Percentiles rank a stretch among this genome's conserved stretches.
These are phyloP conservation scores for Auanema freiburgensis DNA, from an alignment of 2,888 invertebrate genomes.

Conservation along the genomic window DNA sequence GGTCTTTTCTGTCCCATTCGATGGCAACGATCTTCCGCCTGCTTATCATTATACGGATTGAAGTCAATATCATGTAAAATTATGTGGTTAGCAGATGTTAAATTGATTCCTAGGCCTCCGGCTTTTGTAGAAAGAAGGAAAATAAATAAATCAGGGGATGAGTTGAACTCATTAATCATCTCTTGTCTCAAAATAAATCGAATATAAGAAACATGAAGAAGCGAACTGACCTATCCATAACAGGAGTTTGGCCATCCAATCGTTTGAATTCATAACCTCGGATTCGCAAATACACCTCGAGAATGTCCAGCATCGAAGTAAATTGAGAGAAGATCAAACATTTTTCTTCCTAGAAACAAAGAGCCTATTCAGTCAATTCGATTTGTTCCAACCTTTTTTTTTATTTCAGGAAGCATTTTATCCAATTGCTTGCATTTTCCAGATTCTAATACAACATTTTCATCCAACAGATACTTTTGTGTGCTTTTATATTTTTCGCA, in stretches of 20 bases:
- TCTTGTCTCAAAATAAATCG: constrained; percentile 74
- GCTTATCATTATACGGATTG: constrained; percentile 95
- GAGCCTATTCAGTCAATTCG: too few relatives aligned
- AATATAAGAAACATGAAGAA: background rate
- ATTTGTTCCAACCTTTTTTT: constrained; percentile 67
- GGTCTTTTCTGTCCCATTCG: constrained; percentile 55
- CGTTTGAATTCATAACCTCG: constrained; percentile 78
- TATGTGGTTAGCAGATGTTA: constrained; percentile 90
- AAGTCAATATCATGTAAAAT: constrained; percentile 96
- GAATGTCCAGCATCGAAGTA: constrained; percentile 87
- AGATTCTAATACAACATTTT: constrained; percentile 76
- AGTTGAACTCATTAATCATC: constrained; percentile 85
- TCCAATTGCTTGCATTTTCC: constrained; percentile 86
- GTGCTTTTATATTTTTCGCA: constrained; percentile 42
- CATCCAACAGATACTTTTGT: constrained; percentile 64
- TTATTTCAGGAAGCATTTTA: constrained; percentile 76
- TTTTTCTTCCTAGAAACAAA: constrained; percentile 67
- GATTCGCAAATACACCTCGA: constrained; percentile 83
- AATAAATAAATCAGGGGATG: constrained; percentile 64
- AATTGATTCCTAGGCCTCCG: constrained; percentile 92
- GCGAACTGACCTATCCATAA: constrained; percentile 73
- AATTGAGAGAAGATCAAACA: constrained; percentile 94
- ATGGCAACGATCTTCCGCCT: constrained; percentile 79
- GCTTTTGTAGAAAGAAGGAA: constrained; percentile 70
- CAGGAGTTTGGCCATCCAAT: constrained; percentile 87